Evolutionary conservation across 2,888 invertebrate genomes (phyloP), one percentile per base, ranked within the genome.

Genomic region (Lasioglossum villosulum): DNA sequence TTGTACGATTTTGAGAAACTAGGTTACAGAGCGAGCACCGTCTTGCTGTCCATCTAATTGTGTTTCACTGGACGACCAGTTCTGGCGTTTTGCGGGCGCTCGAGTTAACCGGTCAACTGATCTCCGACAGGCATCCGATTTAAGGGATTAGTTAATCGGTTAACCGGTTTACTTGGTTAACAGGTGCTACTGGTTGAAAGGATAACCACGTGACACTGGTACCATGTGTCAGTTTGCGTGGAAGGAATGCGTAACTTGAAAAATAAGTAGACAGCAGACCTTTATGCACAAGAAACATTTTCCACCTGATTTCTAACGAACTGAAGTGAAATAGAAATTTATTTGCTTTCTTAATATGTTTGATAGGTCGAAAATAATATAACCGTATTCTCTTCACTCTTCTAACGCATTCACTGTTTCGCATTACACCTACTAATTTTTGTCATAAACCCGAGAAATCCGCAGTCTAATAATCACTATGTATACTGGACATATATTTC

Each of bases 91-190:
- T 75, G 84, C 71, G 86, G 79, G 78, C 80, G 75, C 45, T 48
- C 66, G 34, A 80, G 78, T 82, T 78, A 80, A 83, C 83, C 78
- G 82, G 82, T 87, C 82, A 87, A 86, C 80, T 30, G 86, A 86
- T 81, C 79, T 79, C 34, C 79, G 79, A 70, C 73, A 83, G 80
- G 78, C 74, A 78, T 66, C 83, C 82, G 86, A 87, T 83, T 87
- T 86, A 86, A 87, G 73, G 86, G 86, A 78, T 86, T 83, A 86
- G 87, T 86, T 86, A 86, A 86, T 85, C 86, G 77, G 86, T 86
- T 86, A 87, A 87, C 87, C 83, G 79, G 80, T 81, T 82, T 80
- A 83, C 73, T 83, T 66, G 80, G 86, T 87, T 86, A 86, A 87
- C 86, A 86, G 86, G 74, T 80, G 80, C 42, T 56, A 34, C 75